Base-by-base conservation (phyloP, 2,797 vertebrate species). In the Anguilla anguilla region DNA sequence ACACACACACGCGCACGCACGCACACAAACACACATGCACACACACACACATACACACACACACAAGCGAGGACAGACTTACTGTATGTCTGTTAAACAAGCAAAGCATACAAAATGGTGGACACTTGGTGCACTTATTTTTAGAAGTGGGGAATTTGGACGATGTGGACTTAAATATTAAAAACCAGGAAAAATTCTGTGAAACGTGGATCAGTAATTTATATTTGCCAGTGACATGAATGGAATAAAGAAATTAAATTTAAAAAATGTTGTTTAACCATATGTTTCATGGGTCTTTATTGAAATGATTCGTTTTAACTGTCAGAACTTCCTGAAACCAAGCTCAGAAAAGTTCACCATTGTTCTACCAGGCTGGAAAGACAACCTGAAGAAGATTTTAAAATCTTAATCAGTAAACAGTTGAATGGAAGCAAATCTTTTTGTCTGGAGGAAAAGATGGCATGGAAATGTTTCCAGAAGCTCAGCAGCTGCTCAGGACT, bases 91-190 rank as follows among this genome's bases (percentile, higher is more conserved):
- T 93, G 88, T 94, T 92, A 86, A 93, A 92, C 89, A 91, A 90
- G 90, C 86, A 86, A 79, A 88, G 39, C 72, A 39, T 77, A 35
- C 31, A 53, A 86, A 90, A 92, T 92, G 90, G 89, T 92, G 93
- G 93, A 94, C 86, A 89, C 87, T 90, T 96, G 94, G 94, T 94
- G 94, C 95, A 95, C 95, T 94, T 93, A 93, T 95, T 96, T 96
- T 95, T 94, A 94, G 88, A 94, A 92, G 93, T 92, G 88, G 92
- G 92, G 90, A 90, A 94, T 94, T 95, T 94, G 92, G 93, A 92
- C 39, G 79, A 86, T 90, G 90, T 90, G 89, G 91, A 93, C 91
- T 92, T 93, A 88, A 88, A 91, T 92, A 83, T 72, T 67, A 79
- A 87, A 89, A 92, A 88, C 77, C 87, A 90, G 91, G 93, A 93